Evolutionary conservation across 2,888 invertebrate species (phyloP).

Genomic region (Rugalucina vietnamica): DNA sequence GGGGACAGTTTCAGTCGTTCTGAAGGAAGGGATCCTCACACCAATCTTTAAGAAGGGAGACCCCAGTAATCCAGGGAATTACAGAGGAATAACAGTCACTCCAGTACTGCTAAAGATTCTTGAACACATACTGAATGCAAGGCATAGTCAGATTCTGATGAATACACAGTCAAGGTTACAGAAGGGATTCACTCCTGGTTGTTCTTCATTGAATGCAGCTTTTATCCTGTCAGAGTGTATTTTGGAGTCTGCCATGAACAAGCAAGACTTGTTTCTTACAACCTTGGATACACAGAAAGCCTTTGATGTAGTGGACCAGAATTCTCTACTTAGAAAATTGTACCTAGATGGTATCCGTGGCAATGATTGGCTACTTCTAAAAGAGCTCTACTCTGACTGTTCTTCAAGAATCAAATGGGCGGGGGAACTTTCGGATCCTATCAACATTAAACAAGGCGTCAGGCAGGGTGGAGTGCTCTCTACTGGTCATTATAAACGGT

Average conservation of each 20-base stretch:
- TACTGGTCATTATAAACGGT: not conserved
- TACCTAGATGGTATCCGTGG: constrained; percentile 8
- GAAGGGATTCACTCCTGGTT: not conserved
- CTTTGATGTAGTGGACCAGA: not conserved
- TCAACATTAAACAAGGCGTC: not conserved
- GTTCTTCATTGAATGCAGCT: not conserved
- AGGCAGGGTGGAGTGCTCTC: constrained; percentile 7
- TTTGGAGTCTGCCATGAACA: not conserved
- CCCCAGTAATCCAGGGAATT: not conserved
- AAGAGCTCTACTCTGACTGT: not conserved
- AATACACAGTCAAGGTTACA: not conserved
- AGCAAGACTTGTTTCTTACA: not conserved
- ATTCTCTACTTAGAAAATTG: not conserved
- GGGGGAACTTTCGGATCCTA: not conserved
- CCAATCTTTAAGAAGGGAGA: constrained; percentile 17
- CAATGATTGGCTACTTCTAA: not conserved
- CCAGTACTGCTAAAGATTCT: not conserved
- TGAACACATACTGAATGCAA: not conserved
- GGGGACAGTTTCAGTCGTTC: not conserved
- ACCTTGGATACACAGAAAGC: constrained; percentile 14
- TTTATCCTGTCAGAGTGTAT: not conserved
- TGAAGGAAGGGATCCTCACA: not conserved
- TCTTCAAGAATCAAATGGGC: not conserved
- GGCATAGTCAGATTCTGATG: not conserved
- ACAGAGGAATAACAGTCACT: constrained; percentile 14